Base-by-base conservation (phyloP, 2,797 vertebrate genomes). In the Eulemur mongoz region DNA sequence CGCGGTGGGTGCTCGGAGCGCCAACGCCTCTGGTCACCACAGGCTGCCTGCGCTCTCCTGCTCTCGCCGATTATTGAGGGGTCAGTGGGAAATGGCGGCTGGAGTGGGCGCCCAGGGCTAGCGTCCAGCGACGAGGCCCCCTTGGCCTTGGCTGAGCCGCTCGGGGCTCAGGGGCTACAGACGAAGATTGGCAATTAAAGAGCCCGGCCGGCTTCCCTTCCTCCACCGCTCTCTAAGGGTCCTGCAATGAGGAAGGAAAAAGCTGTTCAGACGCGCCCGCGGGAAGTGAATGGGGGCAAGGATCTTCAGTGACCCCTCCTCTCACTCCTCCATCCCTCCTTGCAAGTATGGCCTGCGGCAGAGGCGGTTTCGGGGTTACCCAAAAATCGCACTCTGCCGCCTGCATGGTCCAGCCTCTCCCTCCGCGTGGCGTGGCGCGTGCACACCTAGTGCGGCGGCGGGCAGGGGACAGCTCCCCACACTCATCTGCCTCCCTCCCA, bases 401-500 rank as follows among this genome's bases (percentile, higher is more conserved):
- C 25, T 22, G 23, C 17, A 2, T 22, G 2, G 20, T 54, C 25
- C 73, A n/a, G 22, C 50, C 30, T 54, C 23, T 61, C 15, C 59
- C 14, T 20, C n/a, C 9, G 54, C 54, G 22, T 57, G 6, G 12
- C 4, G 18, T 1, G 52, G 61, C 8, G 3, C 15, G 3, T 2
- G 83, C 85, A 17, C 0, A 25, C 63, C 9, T 5, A 32, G 61
- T 17, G 59, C n/a, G 0, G 35, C 25, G 0, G 14, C 54, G 1
- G 17, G 22, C 65, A 14, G 2, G 35, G 45, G 40, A 27, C 1
- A 5, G 5, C 35, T 91, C 89, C 22, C 61, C 48, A 82, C 40
- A 86, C 78, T 67, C 72, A 88, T 52, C 63, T 4, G 38, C 92
- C 25, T 54, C 38, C 96, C 93, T 54, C 43, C 95, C 93, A 69